phyloP scores from a whole-genome alignment of 2,113 vertebrate species.

The Pelobates fuscus region DNA sequence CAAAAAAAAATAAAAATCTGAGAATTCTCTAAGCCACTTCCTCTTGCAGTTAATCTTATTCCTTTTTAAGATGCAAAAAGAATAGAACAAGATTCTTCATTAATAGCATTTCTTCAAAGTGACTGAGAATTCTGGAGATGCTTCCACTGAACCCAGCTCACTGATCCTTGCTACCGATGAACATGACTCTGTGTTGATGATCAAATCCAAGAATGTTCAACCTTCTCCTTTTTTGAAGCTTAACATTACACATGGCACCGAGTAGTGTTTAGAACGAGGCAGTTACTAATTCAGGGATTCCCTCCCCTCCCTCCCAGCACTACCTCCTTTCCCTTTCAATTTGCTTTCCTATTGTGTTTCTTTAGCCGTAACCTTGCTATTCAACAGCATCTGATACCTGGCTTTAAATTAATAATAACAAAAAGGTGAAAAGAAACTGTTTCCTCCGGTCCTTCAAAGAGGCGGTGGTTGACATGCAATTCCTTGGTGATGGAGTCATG shows the following conservation, averaged over 20 bases:
- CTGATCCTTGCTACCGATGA: slow-evolving; percentile 49
- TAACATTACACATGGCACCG: slow-evolving; percentile 66
- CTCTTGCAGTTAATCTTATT: background rate
- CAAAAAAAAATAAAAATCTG: slow-evolving; percentile 6
- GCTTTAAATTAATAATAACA: background rate
- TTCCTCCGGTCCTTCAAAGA: slow-evolving; percentile 27
- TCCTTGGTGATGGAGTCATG: slow-evolving; percentile 66
- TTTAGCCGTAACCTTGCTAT: slow-evolving; percentile 54
- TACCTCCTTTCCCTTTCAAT: background rate
- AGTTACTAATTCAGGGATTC: slow-evolving; percentile 28
- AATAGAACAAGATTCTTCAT: background rate
- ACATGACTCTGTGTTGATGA: slow-evolving; percentile 64
- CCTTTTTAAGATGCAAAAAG: slow-evolving; percentile 7
- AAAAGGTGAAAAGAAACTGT: background rate
- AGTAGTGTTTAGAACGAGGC: slow-evolving; percentile 33
- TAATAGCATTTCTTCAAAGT: background rate
- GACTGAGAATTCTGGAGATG: background rate
- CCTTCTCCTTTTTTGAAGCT: slow-evolving; percentile 49
- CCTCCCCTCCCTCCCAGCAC: background rate
- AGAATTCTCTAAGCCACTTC: background rate
- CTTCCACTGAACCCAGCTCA: background rate
- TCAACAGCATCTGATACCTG: slow-evolving; percentile 45
- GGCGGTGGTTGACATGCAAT: slow-evolving; percentile 57
- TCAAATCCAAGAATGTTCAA: slow-evolving; percentile 65
- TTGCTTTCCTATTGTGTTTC: slow-evolving; percentile 48